A percentile compares a stretch with the other conserved stretches of the same genome.
These are phyloP conservation scores for Cyprinus carpio DNA, from an alignment of 2,113 vertebrate genomes.

Conservation along the genomic window DNA sequence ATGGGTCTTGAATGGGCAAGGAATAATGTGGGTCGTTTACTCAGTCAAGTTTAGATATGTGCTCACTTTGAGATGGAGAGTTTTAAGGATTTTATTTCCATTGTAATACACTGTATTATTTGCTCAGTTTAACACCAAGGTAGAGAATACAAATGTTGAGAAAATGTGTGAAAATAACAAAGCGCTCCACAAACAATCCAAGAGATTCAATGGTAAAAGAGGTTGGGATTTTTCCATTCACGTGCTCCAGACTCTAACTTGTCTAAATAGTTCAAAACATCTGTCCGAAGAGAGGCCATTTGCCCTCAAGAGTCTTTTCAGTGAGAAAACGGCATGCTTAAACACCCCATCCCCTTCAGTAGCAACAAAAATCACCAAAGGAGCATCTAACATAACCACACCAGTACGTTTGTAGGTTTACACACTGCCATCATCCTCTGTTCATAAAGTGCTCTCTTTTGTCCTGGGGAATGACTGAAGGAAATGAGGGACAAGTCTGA, in stretches of 20 bases:
- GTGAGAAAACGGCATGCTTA: slow-evolving; percentile 63
- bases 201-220: slow-evolving; percentile 58
- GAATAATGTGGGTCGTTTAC: neutral
- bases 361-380: slow-evolving; percentile 75
- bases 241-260: slow-evolving; percentile 47
- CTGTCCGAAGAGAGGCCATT: slow-evolving; percentile 47
- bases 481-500: slow-evolving; percentile 56
- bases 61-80: slow-evolving; percentile 53
- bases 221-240: slow-evolving; percentile 46
- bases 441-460: slow-evolving; percentile 95
- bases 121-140: slow-evolving; percentile 66
- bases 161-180: slow-evolving; percentile 74
- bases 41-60: slow-evolving; percentile 62
- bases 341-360: slow-evolving; percentile 71
- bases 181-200: slow-evolving; percentile 58
- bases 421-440: slow-evolving; percentile 60
- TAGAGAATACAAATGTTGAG: slow-evolving; percentile 64
- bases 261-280: slow-evolving; percentile 45
- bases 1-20: no score
- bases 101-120: slow-evolving; percentile 63
- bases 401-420: slow-evolving; percentile 65
- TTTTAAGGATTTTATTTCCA: slow-evolving; percentile 58
- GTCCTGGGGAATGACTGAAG: slow-evolving; percentile 87
- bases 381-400: slow-evolving; percentile 69
- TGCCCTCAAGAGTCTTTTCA: slow-evolving; percentile 55